Base-by-base conservation (phyloP, 2,888 invertebrate species). In the Artemia sinica region DNA sequence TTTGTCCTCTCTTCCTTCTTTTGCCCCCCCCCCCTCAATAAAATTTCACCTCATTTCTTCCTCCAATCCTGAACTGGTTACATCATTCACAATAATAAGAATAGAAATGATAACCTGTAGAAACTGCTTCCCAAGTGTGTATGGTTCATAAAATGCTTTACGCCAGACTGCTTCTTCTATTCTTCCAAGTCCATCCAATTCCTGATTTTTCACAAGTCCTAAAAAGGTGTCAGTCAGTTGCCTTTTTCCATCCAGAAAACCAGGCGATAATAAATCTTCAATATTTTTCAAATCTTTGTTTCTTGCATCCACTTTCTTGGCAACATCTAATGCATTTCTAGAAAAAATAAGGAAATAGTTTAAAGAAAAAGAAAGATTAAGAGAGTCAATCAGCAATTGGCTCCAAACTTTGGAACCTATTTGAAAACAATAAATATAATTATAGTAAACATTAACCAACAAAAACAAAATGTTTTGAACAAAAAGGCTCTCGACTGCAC, bases 161-260 rank as follows among this genome's bases (percentile, higher is more conserved):
- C 63, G 63, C 63, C 63, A 58, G 28, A 58, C 28, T 18, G 63
- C 63, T 28, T 58, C 63, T 28, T 58, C 63, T 18, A 58, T 58
- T 58, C 63, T 58, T 58, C 63, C 63, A 58, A 58, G 63, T 18
- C 63, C 63, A 58, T 58, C 63, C 63, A 58, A 9, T 58, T 58
- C 63, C 28, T 58, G 63, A 10, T 58, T 58, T 18, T 58, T 58
- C 1, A 58, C 63, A n/a, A 58, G 63, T 18, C 14, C n/a, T 18
- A 58, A 28, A 28, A 58, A 58, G n/a, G 63, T 58, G 14, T 58
- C 63, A 18, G 63, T 58, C 28, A 58, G 63, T 10, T 58, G 63
- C 28, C 63, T n/a, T 10, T 58, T 58, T 9, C 63, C 63, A 58
- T 58, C 63, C n/a, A 58, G 63, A 58, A 58, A 58, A 58, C 14